Evolutionary conservation across 2,113 vertebrate species (phyloP).

Genomic region (Scartelaos histophorus): DNA sequence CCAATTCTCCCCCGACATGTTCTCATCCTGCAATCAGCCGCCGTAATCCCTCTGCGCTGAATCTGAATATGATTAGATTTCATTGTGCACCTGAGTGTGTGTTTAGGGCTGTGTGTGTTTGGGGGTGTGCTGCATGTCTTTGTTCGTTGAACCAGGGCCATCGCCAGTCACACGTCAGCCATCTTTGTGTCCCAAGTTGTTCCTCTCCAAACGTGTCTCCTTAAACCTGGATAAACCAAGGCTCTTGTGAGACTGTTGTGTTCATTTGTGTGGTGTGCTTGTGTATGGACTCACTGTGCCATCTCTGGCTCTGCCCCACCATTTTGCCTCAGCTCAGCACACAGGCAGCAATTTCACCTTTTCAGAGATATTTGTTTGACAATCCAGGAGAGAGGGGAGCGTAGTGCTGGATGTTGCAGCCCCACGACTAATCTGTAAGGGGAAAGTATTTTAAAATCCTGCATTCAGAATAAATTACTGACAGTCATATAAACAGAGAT

Average conservation of each 20-base stretch:
- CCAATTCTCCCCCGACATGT: conserved; percentile 68
- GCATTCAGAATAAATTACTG: conserved; percentile 76
- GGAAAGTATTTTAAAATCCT: conserved; percentile 68
- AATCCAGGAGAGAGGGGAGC: conserved; percentile 47
- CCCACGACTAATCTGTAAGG: conserved; percentile 55
- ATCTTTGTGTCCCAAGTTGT: conserved; percentile 52
- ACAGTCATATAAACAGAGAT: conserved; percentile 77
- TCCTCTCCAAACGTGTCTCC: conserved; percentile 30
- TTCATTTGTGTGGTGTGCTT: conserved; percentile 19
- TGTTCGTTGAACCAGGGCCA: conserved; percentile 41
- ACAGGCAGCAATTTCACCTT: conserved; percentile 47
- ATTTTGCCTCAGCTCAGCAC: conserved; percentile 61
- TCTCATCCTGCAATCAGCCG: conserved; percentile 71
- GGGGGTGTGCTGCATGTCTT: conserved; percentile 48
- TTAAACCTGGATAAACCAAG: conserved; percentile 78
- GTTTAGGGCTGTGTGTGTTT: conserved; percentile 29
- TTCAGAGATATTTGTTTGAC: conserved; percentile 60
- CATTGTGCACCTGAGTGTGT: conserved; percentile 31
- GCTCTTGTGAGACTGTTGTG: conserved; percentile 35
- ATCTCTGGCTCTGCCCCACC: conserved; percentile 55
- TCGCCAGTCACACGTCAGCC: conserved; percentile 56
- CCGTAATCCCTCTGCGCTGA: conserved; percentile 68
- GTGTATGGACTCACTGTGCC: conserved; percentile 41
- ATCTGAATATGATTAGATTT: conserved; percentile 75
- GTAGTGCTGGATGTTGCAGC: conserved; percentile 43